Evolutionary conservation across 2,113 vertebrate species (phyloP), one percentile per base, ranked within the genome.

Genomic region (Apus apus): DNA sequence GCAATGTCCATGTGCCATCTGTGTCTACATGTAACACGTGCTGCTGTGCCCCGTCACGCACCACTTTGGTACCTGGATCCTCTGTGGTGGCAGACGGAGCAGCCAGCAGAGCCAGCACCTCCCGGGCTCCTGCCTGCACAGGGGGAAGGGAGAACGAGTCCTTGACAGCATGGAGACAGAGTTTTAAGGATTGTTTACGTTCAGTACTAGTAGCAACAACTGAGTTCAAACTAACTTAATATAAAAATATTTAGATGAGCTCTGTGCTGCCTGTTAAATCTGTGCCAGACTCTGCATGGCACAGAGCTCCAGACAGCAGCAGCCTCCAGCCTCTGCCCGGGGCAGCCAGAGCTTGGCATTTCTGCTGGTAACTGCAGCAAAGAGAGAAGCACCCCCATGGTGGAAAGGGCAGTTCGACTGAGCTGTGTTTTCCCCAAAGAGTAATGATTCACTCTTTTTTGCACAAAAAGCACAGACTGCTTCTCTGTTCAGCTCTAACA

Each of bases 261-360:
- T 15, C 8, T 26, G 50, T 7, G 3, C 32, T 7, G 13, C 34
- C 38, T 34, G 6, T 27, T 36, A 62, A 36, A 50, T 11, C 48
- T 5, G 18, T 5, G 11, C 25, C 2, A 1, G 27, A 3, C 18
- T 9, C 15, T 2, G 29, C 19, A 36, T 2, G 3, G 57, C 1
- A 7, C 22, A 16, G 50, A 61, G 34, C 38, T 46, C 50, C 23
- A 25, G 60, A 9, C 26, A 27, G n/a, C 53, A 54, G 53, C 26
- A 6, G 16, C 5, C 54, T 68, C 54, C 74, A 36, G 45, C 19
- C 53, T 34, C 48, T 51, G 65, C 43, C 57, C 2, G 5, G 60
- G 30, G 82, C 46, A 22, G 61, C 17, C 82, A 15, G 56, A 38
- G 57, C 64, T 64, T 8, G 14, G 32, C 8, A 13, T 29, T 22